Conservation (phyloP, 2,888 invertebrate genomes). For the Dyspetes luteomarginatus region DNA sequence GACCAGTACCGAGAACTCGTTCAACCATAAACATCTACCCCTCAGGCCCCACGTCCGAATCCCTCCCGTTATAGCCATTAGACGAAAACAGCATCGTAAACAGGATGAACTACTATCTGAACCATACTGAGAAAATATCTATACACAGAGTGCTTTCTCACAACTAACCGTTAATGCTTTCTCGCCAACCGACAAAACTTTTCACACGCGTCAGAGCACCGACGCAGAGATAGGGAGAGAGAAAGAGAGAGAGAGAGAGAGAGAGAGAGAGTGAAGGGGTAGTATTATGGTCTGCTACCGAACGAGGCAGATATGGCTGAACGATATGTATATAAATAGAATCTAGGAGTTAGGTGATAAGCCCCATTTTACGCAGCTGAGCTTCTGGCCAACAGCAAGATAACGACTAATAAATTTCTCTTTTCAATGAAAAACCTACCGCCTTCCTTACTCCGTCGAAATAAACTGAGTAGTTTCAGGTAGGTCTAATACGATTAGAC, state of each 20-base stretch:
- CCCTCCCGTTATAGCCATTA: conserved; percentile 18
- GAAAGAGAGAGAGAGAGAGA: conserved; percentile 33
- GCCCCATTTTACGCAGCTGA: conserved; percentile 11
- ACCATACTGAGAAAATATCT: background rate
- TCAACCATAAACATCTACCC: background rate
- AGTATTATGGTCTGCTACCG: background rate
- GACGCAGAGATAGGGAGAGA: no score
- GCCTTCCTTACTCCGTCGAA: background rate
- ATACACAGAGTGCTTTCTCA: conserved; percentile 22
- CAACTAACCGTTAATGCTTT: conserved; percentile 31
- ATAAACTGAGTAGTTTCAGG: background rate
- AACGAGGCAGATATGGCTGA: background rate
- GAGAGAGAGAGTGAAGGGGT: background rate
- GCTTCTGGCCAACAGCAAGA: conserved; percentile 13
- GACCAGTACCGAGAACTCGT: background rate
- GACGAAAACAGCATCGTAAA: conserved; percentile 35
- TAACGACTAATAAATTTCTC: conserved; percentile 25
- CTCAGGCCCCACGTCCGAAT: background rate
- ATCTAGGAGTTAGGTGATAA: background rate
- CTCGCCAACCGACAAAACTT: conserved; percentile 36
- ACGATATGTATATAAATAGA: background rate
- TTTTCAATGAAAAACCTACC: background rate
- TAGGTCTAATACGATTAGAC: conserved; percentile 25
- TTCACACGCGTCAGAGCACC: conserved; percentile 18
- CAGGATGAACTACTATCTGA: conserved; percentile 24